Percentiles rank a stretch among this genome's conserved stretches.
Conservation (phyloP, 2,797 vertebrate genomes). For the Syngnathus rostellatus region DNA sequence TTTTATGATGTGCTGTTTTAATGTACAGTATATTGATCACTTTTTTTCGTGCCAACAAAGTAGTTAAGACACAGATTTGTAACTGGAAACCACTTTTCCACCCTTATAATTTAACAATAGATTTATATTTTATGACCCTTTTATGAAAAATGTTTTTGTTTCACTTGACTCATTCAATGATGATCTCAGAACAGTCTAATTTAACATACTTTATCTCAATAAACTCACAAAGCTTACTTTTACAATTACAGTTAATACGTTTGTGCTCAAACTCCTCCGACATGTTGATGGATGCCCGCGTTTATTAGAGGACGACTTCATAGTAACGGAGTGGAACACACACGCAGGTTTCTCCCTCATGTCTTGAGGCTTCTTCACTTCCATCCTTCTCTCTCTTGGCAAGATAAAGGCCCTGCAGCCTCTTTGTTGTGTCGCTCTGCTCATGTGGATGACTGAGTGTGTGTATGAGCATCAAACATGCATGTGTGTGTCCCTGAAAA, state of each 20-base stretch:
- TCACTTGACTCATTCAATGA: background rate
- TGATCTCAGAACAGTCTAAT: background rate
- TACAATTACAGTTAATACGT: background rate
- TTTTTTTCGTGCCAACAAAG: background rate
- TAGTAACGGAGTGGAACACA: slow-evolving; percentile 41
- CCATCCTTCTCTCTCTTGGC: slow-evolving; percentile 21
- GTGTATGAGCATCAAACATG: slow-evolving; percentile 6
- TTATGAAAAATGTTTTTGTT: background rate
- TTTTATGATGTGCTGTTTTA: background rate
- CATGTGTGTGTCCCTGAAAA: slow-evolving; percentile 26
- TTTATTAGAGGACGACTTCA: slow-evolving; percentile 49
- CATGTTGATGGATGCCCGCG: slow-evolving; percentile 27
- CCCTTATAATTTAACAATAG: no score
- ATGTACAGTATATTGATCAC: background rate
- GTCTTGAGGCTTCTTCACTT: slow-evolving; percentile 35
- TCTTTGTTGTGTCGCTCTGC: slow-evolving; percentile 39
- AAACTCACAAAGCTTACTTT: slow-evolving; percentile 2
- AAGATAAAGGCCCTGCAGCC: slow-evolving; percentile 29
- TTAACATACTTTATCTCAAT: background rate
- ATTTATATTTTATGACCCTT: no score
- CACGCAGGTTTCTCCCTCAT: slow-evolving; percentile 23
- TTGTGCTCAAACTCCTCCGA: background rate
- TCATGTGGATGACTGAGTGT: slow-evolving; percentile 18
- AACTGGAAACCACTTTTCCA: background rate
- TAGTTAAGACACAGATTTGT: background rate